Conservation (phyloP, 2,113 vertebrate genomes). For the Heteronetta atricapilla region DNA sequence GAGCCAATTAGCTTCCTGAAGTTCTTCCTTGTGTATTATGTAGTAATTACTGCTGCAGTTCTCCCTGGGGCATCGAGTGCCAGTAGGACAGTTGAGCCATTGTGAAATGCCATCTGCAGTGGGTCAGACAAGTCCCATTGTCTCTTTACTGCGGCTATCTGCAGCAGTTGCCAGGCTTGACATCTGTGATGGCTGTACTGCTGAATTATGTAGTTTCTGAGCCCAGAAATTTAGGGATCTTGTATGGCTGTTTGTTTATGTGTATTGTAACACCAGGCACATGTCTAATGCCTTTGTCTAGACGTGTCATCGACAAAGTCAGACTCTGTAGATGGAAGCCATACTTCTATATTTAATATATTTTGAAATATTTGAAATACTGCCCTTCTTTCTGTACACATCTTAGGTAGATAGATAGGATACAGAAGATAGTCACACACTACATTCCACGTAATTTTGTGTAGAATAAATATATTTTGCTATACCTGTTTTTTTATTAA, state of each 20-base stretch:
- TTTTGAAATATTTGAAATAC: background rate
- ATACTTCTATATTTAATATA: background rate
- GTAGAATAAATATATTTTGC: background rate
- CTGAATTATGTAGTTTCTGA: slow-evolving; percentile 18
- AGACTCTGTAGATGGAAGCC: background rate
- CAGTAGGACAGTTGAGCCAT: slow-evolving; percentile 51
- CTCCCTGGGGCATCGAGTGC: slow-evolving; percentile 25
- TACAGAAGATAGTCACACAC: background rate
- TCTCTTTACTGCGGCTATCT: slow-evolving; percentile 30
- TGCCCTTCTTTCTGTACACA: background rate
- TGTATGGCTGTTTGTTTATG: background rate
- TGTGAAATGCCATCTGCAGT: slow-evolving; percentile 65
- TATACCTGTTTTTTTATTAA: background rate
- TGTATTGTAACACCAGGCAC: background rate
- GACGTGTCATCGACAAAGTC: background rate
- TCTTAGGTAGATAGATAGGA: background rate
- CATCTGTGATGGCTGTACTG: slow-evolving; percentile 29
- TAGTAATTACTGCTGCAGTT: slow-evolving; percentile 46
- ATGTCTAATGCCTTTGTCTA: background rate
- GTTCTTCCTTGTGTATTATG: slow-evolving; percentile 40
- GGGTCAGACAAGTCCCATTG: slow-evolving; percentile 52
- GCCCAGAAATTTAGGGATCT: background rate
- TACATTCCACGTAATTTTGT: background rate
- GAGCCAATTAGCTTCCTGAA: slow-evolving; percentile 39
- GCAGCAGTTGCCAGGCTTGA: slow-evolving; percentile 44